Conservation (phyloP, 2,113 vertebrate genomes). For the Cariama cristata region DNA sequence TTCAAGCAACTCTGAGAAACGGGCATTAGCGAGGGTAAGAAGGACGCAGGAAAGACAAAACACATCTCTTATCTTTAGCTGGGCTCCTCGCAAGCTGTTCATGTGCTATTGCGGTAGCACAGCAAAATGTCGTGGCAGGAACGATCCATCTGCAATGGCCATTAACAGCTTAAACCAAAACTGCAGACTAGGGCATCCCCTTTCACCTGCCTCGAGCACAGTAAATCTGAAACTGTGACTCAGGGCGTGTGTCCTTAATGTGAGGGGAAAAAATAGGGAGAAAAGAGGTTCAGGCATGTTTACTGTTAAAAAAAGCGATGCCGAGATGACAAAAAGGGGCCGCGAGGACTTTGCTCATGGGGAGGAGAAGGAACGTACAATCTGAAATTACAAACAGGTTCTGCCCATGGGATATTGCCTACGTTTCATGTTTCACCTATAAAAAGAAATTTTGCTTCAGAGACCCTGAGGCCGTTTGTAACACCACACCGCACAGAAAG, state of each 20-base stretch:
- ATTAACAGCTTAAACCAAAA: background rate
- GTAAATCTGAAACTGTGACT: background rate
- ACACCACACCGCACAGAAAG: background rate
- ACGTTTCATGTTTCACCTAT: background rate
- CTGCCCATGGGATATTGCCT: background rate
- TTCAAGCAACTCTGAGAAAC: background rate
- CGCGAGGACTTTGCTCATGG: background rate
- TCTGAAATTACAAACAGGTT: slow-evolving; percentile 2
- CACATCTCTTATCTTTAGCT: background rate
- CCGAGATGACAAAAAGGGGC: background rate
- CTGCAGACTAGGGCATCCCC: background rate
- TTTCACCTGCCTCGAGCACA: background rate
- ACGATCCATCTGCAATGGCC: background rate
- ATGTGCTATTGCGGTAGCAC: background rate
- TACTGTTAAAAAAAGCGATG: background rate
- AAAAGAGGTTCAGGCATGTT: background rate
- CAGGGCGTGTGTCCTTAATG: background rate
- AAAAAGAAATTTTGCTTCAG: background rate
- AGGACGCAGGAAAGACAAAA: background rate
- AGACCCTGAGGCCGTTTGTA: background rate
- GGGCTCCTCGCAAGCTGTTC: background rate
- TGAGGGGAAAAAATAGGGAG: background rate
- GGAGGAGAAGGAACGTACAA: background rate
- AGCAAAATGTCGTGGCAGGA: rapidly evolving
- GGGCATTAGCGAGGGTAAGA: background rate